Evolutionary conservation across 23 tunicate genomes (phyloP), one percentile per base, ranked within the genome.

Genomic region (Ciona savignyi): DNA sequence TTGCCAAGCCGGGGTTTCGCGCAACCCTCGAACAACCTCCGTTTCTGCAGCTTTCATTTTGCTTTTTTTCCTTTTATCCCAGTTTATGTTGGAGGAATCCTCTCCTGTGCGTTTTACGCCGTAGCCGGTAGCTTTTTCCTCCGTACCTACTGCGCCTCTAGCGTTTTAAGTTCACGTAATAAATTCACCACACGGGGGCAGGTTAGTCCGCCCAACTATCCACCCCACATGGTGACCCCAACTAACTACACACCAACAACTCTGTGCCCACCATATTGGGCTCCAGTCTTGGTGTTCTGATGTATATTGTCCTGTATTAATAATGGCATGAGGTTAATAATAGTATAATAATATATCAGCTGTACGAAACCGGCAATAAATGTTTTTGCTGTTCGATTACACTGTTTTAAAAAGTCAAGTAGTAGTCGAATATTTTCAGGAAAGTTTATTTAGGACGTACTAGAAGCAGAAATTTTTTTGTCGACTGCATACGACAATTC

Each of bases 361-460:
- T 62, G 29, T 60, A 74, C 69, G 25, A 30, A 3, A 61, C 69
- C 25, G 78, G 78, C 78, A 74, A 74, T 74, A 74, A 74, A 74
- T 26, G 78, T 61, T 61, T 27, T 74, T 74, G 78, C 78, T 74
- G 78, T 61, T 74, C 24, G 22, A 63, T n/a, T n/a, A n/a, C n/a
- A n/a, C n/a, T n/a, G n/a, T n/a, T n/a, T n/a, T n/a, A n/a, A n/a
- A n/a, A n/a, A n/a, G n/a, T n/a, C n/a, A n/a, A n/a, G n/a, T n/a
- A n/a, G n/a, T n/a, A n/a, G n/a, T n/a, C n/a, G n/a, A n/a, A n/a
- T n/a, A n/a, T n/a, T n/a, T n/a, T n/a, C n/a, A n/a, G n/a, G n/a
- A n/a, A n/a, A n/a, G n/a, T n/a, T n/a, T n/a, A n/a, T n/a, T n/a
- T n/a, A n/a, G n/a, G n/a, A n/a, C n/a, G n/a, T n/a, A n/a, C n/a